Evolutionary conservation across 2,113 vertebrate species (phyloP).

Genomic region (Anolis sagrei): DNA sequence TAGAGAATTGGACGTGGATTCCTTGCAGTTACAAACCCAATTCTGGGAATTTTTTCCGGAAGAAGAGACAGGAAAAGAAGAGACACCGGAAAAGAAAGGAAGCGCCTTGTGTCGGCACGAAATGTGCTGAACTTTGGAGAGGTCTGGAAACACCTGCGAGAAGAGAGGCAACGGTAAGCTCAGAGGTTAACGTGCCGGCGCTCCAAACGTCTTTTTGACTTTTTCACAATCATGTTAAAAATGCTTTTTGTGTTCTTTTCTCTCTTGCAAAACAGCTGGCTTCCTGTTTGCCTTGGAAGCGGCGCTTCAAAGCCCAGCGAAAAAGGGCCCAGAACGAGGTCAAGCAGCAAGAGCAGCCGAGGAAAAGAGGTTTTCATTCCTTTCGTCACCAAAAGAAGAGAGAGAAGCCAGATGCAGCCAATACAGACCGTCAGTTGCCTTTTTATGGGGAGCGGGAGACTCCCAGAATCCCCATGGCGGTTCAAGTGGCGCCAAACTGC

Average conservation of each 20-base stretch:
- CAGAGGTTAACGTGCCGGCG: too few relatives aligned
- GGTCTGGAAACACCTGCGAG: conserved; percentile 7
- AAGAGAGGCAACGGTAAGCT: neutral
- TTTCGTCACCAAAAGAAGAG: too few relatives aligned
- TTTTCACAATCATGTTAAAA: neutral
- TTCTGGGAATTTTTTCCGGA: too few relatives aligned
- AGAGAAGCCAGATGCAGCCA: neutral
- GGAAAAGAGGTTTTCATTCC: too few relatives aligned
- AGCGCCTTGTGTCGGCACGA: neutral
- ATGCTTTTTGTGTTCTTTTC: neutral
- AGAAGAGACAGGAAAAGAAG: too few relatives aligned
- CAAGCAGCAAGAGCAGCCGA: too few relatives aligned
- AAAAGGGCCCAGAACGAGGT: neutral
- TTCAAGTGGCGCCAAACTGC: too few relatives aligned
- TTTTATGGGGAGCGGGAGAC: too few relatives aligned
- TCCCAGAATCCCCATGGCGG: too few relatives aligned
- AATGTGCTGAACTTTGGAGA: neutral
- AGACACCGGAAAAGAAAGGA: neutral
- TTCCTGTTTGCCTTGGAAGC: conserved; percentile 21
- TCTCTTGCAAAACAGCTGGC: neutral
- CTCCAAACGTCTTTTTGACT: neutral
- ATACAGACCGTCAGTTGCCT: too few relatives aligned
- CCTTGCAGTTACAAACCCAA: too few relatives aligned
- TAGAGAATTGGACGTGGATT: too few relatives aligned
- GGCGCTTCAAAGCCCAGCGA: neutral